A percentile compares a stretch with the other conserved stretches of the same genome.
Conservation (phyloP, 2,888 invertebrate genomes). For the Cistogaster globosa region DNA sequence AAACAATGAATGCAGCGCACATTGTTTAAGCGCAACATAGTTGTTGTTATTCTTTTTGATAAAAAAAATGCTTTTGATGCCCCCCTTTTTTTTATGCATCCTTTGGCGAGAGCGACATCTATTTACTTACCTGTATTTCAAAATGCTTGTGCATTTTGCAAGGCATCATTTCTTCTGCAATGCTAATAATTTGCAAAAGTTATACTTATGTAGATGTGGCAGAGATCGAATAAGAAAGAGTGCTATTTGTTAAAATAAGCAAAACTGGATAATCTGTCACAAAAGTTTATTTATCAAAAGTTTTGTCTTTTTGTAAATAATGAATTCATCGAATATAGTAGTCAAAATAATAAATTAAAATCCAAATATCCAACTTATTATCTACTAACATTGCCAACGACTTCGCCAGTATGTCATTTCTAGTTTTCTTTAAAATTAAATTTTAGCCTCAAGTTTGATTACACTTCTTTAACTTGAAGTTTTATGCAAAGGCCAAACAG, state of each 20-base stretch:
- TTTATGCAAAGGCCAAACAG: no score
- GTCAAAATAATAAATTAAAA: no score
- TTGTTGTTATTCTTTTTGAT: slow-evolving; percentile 26
- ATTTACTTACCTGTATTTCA: slow-evolving; percentile 3
- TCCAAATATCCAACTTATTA: no score
- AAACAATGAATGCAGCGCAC: slow-evolving; percentile 28
- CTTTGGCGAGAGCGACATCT: slow-evolving; percentile 10
- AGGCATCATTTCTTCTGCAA: not conserved
- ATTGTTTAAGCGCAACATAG: slow-evolving; percentile 36
- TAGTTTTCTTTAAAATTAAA: no score
- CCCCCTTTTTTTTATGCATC: slow-evolving; percentile 6
- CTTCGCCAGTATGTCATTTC: no score
- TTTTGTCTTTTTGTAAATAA: no score
- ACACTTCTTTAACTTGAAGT: no score
- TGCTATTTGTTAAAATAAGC: not conserved
- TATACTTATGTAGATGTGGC: not conserved
- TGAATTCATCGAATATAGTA: no score
- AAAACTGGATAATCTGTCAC: not conserved
- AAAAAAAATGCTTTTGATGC: slow-evolving; percentile 33
- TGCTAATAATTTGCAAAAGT: not conserved
- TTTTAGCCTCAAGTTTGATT: no score
- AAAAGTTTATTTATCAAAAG: no score
- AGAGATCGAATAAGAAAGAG: not conserved
- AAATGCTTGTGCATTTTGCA: slow-evolving; percentile 4
- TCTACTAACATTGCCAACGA: no score